Evolutionary conservation across 1,140 invertebrate genomes (phyloP).

Genomic region (Doryteuthis pealeii): DNA sequence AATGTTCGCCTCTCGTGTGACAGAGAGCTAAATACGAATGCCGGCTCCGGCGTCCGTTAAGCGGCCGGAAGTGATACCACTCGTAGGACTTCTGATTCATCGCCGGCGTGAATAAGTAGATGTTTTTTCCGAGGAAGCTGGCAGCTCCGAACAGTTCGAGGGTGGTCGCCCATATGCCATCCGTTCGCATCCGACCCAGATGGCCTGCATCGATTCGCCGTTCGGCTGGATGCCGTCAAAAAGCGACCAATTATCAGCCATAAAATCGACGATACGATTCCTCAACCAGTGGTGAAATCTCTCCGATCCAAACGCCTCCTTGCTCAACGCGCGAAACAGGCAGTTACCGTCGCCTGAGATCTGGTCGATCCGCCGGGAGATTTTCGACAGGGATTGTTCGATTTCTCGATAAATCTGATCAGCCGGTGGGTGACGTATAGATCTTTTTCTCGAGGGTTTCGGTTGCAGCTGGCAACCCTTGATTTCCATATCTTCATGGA

Average conservation of each 20-base stretch:
- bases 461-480: too few species aligned
- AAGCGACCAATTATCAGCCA: slow-evolving; percentile 36
- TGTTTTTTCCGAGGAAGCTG: slow-evolving; percentile 40
- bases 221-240: slow-evolving; percentile 47
- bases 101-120: slow-evolving; percentile 49
- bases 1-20: slow-evolving; percentile 50
- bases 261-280: slow-evolving; percentile 44
- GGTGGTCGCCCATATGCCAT: slow-evolving; percentile 47
- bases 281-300: slow-evolving; percentile 41
- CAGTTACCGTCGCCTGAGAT: slow-evolving; percentile 55
- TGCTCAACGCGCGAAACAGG: slow-evolving; percentile 52
- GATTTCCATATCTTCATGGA: too few species aligned
- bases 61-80: slow-evolving; percentile 46
- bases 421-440: neutral
- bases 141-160: slow-evolving; percentile 52
- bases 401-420: neutral
- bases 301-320: slow-evolving; percentile 47
- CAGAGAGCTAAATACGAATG: slow-evolving; percentile 39
- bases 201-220: slow-evolving; percentile 28
- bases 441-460: too few species aligned
- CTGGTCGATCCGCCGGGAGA: slow-evolving; percentile 42
- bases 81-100: slow-evolving; percentile 34
- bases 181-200: slow-evolving; percentile 39
- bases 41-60: too few species aligned
- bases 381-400: slow-evolving; percentile 14